phyloP scores from a whole-genome alignment of 2,113 vertebrate genomes.

The Macrotis lagotis region DNA sequence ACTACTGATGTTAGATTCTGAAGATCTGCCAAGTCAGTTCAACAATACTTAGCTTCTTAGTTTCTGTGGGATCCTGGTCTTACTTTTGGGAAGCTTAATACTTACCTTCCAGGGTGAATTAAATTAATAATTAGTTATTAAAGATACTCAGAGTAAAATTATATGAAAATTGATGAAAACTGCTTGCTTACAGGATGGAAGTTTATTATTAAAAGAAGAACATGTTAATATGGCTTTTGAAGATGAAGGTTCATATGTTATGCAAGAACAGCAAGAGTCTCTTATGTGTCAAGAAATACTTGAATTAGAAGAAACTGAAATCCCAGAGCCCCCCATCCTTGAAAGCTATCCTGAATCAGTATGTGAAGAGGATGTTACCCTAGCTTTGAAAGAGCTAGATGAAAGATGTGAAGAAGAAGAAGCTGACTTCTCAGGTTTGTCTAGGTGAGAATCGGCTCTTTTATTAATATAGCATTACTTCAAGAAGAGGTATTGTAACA shows the following conservation, averaged over 20 bases:
- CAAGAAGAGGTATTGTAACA: not conserved
- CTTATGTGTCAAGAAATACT: constrained; percentile 88
- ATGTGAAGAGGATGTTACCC: constrained; percentile 96
- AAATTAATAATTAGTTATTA: too few species aligned
- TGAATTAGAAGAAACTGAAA: constrained; percentile 88
- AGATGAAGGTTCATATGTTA: constrained; percentile 90
- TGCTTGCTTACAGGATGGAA: constrained; percentile 84
- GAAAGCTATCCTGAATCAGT: constrained; percentile 91
- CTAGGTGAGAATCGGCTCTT: constrained; percentile 85
- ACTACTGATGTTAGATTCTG: too few species aligned
- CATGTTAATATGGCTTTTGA: constrained; percentile 92
- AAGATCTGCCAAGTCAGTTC: too few species aligned
- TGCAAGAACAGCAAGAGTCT: constrained; percentile 85
- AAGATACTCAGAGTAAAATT: not conserved
- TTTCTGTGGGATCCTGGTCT: too few species aligned
- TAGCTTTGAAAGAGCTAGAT: constrained; percentile 96
- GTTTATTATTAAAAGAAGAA: constrained; percentile 90
- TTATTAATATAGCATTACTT: not conserved
- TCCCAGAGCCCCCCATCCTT: constrained; percentile 85
- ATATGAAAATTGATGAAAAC: constrained; percentile 30
- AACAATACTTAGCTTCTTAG: too few species aligned
- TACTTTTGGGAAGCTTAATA: too few species aligned
- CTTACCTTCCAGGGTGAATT: too few species aligned
- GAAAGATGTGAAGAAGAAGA: constrained; percentile 96
- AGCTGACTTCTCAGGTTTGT: constrained; percentile 94